These are phyloP conservation scores for Gymnoscopelus braueri DNA, from an alignment of 2,797 vertebrate genomes.

Conservation along the genomic window DNA sequence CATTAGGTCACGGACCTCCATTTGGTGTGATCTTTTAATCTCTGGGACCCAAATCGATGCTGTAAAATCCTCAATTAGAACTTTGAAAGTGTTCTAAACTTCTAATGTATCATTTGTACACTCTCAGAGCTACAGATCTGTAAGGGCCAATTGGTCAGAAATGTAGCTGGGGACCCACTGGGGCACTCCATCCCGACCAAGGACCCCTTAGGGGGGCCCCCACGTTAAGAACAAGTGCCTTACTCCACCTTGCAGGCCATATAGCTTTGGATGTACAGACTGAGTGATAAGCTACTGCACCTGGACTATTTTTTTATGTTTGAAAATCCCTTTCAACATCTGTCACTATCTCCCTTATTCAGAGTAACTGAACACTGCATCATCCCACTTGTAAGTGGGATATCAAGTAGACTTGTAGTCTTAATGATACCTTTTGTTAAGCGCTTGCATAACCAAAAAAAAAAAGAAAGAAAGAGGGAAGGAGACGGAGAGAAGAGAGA, in stretches of 20 bases:
- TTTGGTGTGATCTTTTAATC: no score
- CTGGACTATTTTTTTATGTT: conserved; percentile 46
- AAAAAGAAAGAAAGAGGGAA: conserved; percentile 12
- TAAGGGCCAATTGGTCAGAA: no score
- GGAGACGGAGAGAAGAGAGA: not conserved
- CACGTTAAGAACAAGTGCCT: not conserved
- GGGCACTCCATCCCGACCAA: no score
- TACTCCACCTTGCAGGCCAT: conserved; percentile 24
- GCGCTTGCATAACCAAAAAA: conserved; percentile 23
- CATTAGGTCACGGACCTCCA: no score
- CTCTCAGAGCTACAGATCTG: no score
- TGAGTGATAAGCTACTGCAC: conserved; percentile 54
- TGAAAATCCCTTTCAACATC: conserved; percentile 20
- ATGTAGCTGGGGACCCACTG: no score
- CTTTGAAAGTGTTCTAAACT: no score
- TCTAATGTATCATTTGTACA: no score
- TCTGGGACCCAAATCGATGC: no score
- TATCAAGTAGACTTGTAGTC: conserved; percentile 28
- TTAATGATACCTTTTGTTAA: conserved; percentile 39
- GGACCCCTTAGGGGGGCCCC: no score
- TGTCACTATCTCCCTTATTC: conserved; percentile 46
- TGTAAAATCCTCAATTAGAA: no score
- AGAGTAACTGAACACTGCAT: conserved; percentile 20
- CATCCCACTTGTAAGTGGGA: conserved; percentile 6
- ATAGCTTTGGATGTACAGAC: conserved; percentile 46